These are phyloP conservation scores for Barbus barbus DNA, from an alignment of 2,113 vertebrate species.

Conservation along the genomic window DNA sequence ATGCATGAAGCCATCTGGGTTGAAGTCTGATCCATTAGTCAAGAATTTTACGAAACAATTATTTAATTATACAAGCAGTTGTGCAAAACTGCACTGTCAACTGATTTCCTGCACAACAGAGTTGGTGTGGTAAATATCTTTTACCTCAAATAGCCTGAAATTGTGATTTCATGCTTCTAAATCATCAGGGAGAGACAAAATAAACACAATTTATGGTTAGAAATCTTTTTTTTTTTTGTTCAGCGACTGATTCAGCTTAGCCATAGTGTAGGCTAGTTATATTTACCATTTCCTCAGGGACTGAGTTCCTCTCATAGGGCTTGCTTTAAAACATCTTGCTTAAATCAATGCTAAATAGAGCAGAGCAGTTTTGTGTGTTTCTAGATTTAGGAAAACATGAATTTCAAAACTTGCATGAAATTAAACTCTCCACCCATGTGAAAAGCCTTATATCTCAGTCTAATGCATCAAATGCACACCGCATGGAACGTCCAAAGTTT, in stretches of 20 bases:
- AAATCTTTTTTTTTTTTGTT: background rate
- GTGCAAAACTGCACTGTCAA: slow-evolving; percentile 15
- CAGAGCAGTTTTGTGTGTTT: background rate
- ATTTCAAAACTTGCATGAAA: background rate
- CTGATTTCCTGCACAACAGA: background rate
- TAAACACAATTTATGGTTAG: background rate
- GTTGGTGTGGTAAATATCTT: background rate
- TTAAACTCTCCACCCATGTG: background rate
- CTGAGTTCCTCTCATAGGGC: background rate
- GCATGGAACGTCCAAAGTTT: too few relatives aligned
- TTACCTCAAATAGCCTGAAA: background rate
- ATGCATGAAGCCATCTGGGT: slow-evolving; percentile 14
- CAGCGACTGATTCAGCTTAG: background rate
- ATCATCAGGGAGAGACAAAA: background rate
- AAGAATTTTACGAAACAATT: slow-evolving; percentile 20
- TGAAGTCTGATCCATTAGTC: background rate
- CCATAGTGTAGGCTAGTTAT: background rate
- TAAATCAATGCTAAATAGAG: slow-evolving; percentile 27
- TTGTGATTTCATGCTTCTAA: background rate
- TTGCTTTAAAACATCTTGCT: slow-evolving; percentile 14
- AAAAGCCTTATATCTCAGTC: background rate
- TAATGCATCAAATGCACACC: background rate
- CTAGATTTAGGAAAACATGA: background rate
- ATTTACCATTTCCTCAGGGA: background rate
- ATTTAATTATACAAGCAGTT: slow-evolving; percentile 17